Evolutionary conservation across 2,113 vertebrate species (phyloP).

Genomic region (Corythaixoides concolor): DNA sequence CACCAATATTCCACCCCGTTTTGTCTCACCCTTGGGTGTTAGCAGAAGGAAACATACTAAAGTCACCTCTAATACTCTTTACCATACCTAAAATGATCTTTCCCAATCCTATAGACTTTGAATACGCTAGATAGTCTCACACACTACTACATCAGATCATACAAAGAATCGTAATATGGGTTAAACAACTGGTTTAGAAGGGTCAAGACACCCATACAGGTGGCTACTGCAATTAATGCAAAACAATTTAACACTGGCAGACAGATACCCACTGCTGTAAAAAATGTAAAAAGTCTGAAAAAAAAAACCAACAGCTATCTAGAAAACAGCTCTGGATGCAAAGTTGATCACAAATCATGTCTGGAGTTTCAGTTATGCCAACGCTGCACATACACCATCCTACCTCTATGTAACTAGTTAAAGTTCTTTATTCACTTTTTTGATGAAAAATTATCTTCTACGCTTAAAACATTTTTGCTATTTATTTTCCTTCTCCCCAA

Average conservation of each 20-base stretch:
- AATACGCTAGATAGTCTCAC: background rate
- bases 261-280: background rate
- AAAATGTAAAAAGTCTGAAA: background rate
- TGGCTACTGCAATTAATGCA: background rate
- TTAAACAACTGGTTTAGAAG: background rate
- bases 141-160: background rate
- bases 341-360: background rate
- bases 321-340: background rate
- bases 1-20: background rate
- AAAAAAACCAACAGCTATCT: background rate
- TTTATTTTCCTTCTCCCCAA: background rate
- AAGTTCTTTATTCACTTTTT: background rate
- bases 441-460: background rate
- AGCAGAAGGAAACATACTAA: background rate
- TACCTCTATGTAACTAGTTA: background rate
- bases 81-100: background rate
- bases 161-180: background rate
- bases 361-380: background rate
- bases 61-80: background rate
- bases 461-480: background rate
- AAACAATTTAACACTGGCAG: background rate
- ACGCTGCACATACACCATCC: rapidly evolving
- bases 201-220: background rate
- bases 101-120: background rate
- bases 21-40: background rate